A percentile compares a stretch with the other conserved stretches of the same genome.
phyloP scores from a whole-genome alignment of 2,113 vertebrate species.

The pig (Sus scrofa) region T2T-Sscrofa CM000812.6:22434001-22434500 shows the following conservation, averaged over 20 bases:
- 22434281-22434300: conserved; percentile 28
- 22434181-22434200: not conserved
- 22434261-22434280: not conserved
- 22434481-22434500: conserved; percentile 62
- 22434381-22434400: not conserved
- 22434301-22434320: not conserved
- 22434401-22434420: not conserved
- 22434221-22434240: not conserved
- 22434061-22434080: not conserved
- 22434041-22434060: not conserved
- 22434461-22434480: conserved; percentile 36
- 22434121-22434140: not conserved
- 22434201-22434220: not conserved
- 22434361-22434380: not conserved
- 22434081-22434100: not conserved
- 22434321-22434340: not conserved
- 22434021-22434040: not conserved
- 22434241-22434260: not conserved
- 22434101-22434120: not conserved
- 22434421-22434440: not conserved
- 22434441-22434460: not conserved
- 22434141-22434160: not conserved
- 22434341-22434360: not conserved
- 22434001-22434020: conserved; percentile 2
- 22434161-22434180: not conserved